Conservation (phyloP, 2,888 invertebrate genomes). For the Coelopa pilipes region DNA sequence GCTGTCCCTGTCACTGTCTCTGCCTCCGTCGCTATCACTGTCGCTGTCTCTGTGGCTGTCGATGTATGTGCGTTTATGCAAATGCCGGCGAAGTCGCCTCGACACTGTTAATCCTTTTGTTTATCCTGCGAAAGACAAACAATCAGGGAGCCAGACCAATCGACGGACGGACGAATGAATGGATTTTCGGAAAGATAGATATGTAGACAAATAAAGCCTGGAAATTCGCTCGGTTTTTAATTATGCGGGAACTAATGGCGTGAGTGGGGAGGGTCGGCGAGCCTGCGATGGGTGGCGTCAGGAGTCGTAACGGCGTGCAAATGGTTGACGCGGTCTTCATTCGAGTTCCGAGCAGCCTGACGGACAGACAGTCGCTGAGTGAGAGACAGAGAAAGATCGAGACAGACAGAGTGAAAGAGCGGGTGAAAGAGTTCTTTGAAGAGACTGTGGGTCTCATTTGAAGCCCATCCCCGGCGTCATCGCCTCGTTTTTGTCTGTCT, state of each 20-base stretch:
- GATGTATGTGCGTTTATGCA: slow-evolving; percentile 57
- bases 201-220: not conserved
- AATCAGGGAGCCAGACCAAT: slow-evolving; percentile 4
- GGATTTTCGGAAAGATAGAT: not conserved
- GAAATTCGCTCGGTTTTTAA: slow-evolving; percentile 16
- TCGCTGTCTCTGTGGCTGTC: slow-evolving; percentile 39
- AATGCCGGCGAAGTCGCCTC: slow-evolving; percentile 52
- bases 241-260: slow-evolving; percentile 24
- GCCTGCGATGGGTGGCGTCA: not conserved
- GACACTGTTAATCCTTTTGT: slow-evolving; percentile 45
- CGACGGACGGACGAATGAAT: too few species aligned
- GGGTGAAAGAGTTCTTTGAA: too few species aligned
- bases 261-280: not conserved
- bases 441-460: not conserved
- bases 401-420: too few species aligned
- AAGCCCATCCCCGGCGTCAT: not conserved
- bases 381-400: not conserved
- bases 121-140: slow-evolving; percentile 35
- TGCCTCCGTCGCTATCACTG: too few species aligned
- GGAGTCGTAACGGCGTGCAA: slow-evolving; percentile 22
- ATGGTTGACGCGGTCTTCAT: slow-evolving; percentile 10
- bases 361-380: too few species aligned
- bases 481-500: not conserved
- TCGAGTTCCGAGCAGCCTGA: slow-evolving; percentile 1
- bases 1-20: too few species aligned